Evolutionary conservation across 2,888 invertebrate genomes (phyloP).

Genomic region (Sphecodes monilicornis): DNA sequence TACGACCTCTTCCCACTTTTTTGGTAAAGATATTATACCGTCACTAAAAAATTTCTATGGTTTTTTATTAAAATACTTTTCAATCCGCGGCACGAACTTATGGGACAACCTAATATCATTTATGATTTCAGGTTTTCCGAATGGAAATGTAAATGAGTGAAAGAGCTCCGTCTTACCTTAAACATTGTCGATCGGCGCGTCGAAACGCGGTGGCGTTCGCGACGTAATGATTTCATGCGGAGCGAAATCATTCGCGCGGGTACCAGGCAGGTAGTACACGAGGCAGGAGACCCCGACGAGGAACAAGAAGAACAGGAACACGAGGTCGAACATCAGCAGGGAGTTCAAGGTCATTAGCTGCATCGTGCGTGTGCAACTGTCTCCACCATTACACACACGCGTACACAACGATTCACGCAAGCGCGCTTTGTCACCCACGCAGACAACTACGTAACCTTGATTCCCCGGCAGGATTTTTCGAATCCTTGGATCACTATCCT

Average conservation of each 20-base stretch:
- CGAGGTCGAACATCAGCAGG: conserved; percentile 94
- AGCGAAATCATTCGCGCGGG: conserved; percentile 84
- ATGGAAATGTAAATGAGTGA: neutral
- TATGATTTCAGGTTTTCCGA: too few relatives aligned
- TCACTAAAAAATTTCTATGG: too few relatives aligned
- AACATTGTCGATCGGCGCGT: conserved; percentile 83
- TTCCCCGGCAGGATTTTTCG: neutral
- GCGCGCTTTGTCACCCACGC: conserved; percentile 27
- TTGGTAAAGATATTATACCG: too few relatives aligned
- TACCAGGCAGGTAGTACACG: conserved; percentile 92
- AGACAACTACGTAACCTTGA: neutral
- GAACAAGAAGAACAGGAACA: conserved; percentile 94
- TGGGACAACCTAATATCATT: too few relatives aligned
- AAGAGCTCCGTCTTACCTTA: conserved; percentile 76
- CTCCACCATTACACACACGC: conserved; percentile 80
- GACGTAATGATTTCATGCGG: conserved; percentile 82
- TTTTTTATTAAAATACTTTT: too few relatives aligned
- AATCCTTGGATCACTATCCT: neutral
- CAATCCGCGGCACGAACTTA: too few relatives aligned
- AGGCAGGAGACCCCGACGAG: conserved; percentile 93
- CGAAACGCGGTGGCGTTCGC: conserved; percentile 77
- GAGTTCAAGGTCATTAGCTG: conserved; percentile 94
- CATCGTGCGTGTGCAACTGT: conserved; percentile 86
- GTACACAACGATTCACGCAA: conserved; percentile 42
- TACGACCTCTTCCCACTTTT: too few relatives aligned